These are phyloP conservation scores for Campylomormyrus tamandua DNA, from an alignment of 2,113 vertebrate species.

Conservation along the genomic window DNA sequence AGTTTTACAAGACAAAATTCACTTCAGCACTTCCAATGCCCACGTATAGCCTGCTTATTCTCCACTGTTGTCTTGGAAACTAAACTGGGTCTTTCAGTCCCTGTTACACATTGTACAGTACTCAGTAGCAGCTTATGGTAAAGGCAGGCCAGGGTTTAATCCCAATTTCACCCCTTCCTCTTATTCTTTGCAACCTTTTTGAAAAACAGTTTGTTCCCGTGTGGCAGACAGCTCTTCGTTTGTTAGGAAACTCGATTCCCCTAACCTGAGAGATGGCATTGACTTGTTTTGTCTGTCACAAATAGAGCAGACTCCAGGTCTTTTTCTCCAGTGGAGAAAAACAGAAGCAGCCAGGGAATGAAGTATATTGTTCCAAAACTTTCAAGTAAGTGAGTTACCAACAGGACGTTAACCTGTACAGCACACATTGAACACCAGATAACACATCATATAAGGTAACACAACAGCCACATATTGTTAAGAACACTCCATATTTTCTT, in stretches of 20 bases:
- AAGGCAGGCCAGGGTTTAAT: neutral
- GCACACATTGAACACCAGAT: neutral
- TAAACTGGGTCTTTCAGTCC: neutral
- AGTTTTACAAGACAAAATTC: neutral
- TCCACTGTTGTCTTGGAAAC: constrained; percentile 19
- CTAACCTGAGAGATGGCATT: neutral
- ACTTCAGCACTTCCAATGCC: neutral
- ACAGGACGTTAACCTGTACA: neutral
- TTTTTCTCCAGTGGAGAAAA: neutral
- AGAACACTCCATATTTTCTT: neutral
- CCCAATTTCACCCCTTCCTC: neutral
- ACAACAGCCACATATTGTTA: neutral
- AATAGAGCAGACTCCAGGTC: neutral
- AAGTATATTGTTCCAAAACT: neutral
- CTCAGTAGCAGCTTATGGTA: neutral
- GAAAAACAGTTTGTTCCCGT: neutral
- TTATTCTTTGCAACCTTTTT: neutral
- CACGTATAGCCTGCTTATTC: neutral
- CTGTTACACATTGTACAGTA: neutral
- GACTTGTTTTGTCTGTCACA: neutral
- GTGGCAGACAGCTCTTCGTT: neutral
- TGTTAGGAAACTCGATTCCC: neutral
- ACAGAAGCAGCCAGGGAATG: neutral
- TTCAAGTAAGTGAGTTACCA: neutral
- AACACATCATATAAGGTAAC: neutral